These are phyloP conservation scores for Pemphredon lugubris DNA, from an alignment of 2,888 invertebrate genomes.

Conservation along the genomic window DNA sequence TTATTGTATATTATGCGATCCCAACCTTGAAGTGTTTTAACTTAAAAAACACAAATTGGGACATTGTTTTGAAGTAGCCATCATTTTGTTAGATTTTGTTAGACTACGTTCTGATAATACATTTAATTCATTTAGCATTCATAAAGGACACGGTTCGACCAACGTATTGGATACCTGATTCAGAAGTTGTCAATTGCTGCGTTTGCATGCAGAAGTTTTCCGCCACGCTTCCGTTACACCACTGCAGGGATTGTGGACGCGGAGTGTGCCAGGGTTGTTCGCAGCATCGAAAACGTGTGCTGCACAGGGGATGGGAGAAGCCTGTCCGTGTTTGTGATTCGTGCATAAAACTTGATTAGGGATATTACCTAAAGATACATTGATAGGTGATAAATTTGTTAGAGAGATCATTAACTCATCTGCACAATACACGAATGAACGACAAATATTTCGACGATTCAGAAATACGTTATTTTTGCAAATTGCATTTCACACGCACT, in stretches of 20 bases:
- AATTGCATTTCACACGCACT: neutral
- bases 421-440: constrained; percentile 17
- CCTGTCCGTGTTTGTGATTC: constrained; percentile 89
- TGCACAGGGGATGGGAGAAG: constrained; percentile 87
- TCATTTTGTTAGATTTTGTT: too few species aligned
- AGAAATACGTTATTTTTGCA: neutral
- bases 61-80: too few species aligned
- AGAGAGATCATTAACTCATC: constrained; percentile 3
- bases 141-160: constrained; percentile 90
- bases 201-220: constrained; percentile 85
- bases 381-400: neutral
- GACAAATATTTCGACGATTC: neutral
- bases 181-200: constrained; percentile 85
- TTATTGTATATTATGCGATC: too few species aligned
- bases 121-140: constrained; percentile 80
- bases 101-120: too few species aligned
- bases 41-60: too few species aligned
- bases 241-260: constrained; percentile 87
- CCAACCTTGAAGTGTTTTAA: too few species aligned
- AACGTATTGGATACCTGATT: constrained; percentile 91
- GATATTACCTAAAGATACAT: neutral
- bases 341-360: constrained; percentile 82
- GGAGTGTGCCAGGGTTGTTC: constrained; percentile 91
- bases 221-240: constrained; percentile 77
- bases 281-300: constrained; percentile 85